Conservation (phyloP, 2,113 vertebrate genomes). For the Madoqua kirkii region DNA sequence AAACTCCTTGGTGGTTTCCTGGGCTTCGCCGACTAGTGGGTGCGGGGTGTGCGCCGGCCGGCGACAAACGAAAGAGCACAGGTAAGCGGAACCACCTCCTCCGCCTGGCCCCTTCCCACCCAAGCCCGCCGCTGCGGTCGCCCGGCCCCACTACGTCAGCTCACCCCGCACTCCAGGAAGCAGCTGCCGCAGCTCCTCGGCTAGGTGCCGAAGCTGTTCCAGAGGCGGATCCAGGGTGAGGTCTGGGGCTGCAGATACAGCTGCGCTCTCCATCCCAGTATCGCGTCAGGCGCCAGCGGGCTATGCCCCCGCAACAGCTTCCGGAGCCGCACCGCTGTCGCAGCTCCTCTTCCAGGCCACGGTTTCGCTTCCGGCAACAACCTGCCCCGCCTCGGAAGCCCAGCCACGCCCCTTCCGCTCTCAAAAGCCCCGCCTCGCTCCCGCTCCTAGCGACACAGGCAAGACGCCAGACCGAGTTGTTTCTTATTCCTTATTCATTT, state of each 20-base stretch:
- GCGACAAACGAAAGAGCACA: neutral
- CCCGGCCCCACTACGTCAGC: neutral
- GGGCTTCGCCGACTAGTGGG: constrained; percentile 86
- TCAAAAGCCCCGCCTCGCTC: no score
- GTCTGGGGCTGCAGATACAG: neutral
- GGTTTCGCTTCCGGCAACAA: constrained; percentile 37
- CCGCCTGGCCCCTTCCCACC: constrained; percentile 61
- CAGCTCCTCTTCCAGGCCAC: fast-evolving
- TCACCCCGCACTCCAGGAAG: constrained; percentile 86
- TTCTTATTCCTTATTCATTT: constrained; percentile 35
- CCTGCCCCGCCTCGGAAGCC: no score
- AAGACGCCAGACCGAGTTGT: fast-evolving
- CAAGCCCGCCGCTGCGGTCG: constrained; percentile 67
- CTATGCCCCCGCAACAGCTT: fast-evolving
- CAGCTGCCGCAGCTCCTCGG: constrained; percentile 79
- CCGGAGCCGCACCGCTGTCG: fast-evolving
- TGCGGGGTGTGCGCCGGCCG: neutral
- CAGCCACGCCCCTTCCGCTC: neutral
- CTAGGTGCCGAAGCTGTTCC: constrained; percentile 79
- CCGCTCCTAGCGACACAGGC: fast-evolving
- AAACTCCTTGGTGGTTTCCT: constrained; percentile 82
- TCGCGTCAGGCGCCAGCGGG: fast-evolving
- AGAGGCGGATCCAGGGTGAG: neutral
- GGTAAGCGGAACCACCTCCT: neutral
- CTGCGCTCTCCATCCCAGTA: neutral